Conservation (phyloP, 2,113 vertebrate species). For the Pachycephala philippinensis region DNA sequence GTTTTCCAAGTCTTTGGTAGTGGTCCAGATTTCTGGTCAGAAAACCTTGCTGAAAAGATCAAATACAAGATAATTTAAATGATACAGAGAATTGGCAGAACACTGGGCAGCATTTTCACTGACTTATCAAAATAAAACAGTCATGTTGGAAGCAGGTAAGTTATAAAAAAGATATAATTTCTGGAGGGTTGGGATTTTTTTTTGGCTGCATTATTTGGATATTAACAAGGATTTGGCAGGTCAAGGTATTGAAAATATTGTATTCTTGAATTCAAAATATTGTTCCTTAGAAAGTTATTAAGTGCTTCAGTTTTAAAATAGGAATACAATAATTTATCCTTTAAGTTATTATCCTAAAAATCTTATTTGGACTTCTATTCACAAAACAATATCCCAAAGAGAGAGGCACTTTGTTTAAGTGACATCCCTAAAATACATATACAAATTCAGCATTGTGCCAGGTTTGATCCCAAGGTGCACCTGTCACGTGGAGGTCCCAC, state of each 20-base stretch:
- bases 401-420: slow-evolving; percentile 38
- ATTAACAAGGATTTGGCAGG: slow-evolving; percentile 45
- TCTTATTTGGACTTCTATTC: slow-evolving; percentile 66
- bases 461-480: slow-evolving; percentile 30
- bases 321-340: slow-evolving; percentile 63
- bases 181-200: background rate
- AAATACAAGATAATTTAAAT: background rate
- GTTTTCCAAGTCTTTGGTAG: slow-evolving; percentile 23
- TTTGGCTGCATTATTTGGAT: slow-evolving; percentile 22
- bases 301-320: slow-evolving; percentile 61
- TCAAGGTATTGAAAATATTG: slow-evolving; percentile 58
- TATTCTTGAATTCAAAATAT: slow-evolving; percentile 49
- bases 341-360: slow-evolving; percentile 68
- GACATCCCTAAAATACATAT: background rate
- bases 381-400: slow-evolving; percentile 38
- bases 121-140: background rate
- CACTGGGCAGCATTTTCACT: background rate
- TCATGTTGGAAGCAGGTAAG: background rate
- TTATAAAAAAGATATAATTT: background rate
- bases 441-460: background rate
- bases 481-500: slow-evolving; percentile 5
- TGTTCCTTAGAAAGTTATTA: slow-evolving; percentile 56
- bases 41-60: background rate
- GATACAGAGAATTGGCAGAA: background rate
- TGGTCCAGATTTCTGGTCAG: background rate